Conservation (phyloP, 2,113 vertebrate genomes). For the Columba janthina region DNA sequence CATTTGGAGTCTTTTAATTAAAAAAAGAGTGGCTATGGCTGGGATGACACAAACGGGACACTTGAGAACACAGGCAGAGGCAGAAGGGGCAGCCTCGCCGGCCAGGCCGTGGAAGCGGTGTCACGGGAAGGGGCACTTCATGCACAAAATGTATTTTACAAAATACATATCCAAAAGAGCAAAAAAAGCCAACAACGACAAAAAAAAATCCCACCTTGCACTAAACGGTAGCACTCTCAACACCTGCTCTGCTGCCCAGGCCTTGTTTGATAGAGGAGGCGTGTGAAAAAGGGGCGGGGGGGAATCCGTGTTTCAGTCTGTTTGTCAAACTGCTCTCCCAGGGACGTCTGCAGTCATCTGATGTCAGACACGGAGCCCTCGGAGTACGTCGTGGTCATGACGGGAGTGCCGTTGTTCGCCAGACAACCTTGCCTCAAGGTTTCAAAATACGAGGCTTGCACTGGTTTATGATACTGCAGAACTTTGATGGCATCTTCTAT, state of each 20-base stretch:
- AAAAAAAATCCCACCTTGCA: slow-evolving; percentile 68
- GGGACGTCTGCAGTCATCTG: slow-evolving; percentile 89
- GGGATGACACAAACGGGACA: slow-evolving; percentile 58
- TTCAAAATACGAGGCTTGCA: slow-evolving; percentile 95
- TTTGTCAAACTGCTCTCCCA: slow-evolving; percentile 48
- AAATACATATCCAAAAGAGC: slow-evolving; percentile 57
- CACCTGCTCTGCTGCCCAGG: slow-evolving; percentile 72
- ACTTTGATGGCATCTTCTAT: slow-evolving; percentile 93
- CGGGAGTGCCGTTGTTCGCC: slow-evolving; percentile 92
- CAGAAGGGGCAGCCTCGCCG: slow-evolving; percentile 18
- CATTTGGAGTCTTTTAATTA: slow-evolving; percentile 71
- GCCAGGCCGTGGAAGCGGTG: slow-evolving; percentile 30
- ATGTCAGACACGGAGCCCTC: slow-evolving; percentile 91
- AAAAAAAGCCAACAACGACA: slow-evolving; percentile 20
- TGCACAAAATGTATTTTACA: slow-evolving; percentile 77
- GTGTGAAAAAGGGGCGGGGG: slow-evolving; percentile 58
- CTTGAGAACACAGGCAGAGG: slow-evolving; percentile 67
- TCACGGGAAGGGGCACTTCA: slow-evolving; percentile 69
- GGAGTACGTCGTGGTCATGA: slow-evolving; percentile 87
- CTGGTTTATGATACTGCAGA: slow-evolving; percentile 95
- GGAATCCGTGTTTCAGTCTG: slow-evolving; percentile 72
- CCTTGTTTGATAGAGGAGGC: slow-evolving; percentile 67
- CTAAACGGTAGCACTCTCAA: slow-evolving; percentile 68
- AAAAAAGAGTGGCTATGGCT: slow-evolving; percentile 67
- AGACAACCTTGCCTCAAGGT: slow-evolving; percentile 90